Conservation (phyloP, 2,797 vertebrate species). For the Okamejei kenojei region DNA sequence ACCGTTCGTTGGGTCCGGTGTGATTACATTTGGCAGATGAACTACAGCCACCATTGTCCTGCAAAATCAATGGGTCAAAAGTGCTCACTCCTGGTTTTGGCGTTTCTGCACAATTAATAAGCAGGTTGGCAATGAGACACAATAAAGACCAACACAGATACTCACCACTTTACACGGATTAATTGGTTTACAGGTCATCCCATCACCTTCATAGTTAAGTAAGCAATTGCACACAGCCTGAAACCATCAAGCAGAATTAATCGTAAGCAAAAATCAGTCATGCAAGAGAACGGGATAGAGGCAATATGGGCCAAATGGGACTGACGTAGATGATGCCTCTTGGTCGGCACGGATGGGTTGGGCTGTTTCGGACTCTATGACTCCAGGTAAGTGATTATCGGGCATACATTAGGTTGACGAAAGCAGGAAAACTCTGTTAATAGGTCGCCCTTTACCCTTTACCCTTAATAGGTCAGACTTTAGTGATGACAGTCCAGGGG, state of each 20-base stretch:
- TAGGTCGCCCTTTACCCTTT: too few relatives aligned
- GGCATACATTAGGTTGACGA: too few relatives aligned
- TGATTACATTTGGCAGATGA: constrained; percentile 67
- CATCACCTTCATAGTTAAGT: constrained; percentile 64
- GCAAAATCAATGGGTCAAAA: constrained; percentile 25
- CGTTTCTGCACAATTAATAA: background rate
- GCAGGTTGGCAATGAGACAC: background rate
- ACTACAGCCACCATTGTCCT: constrained; percentile 83
- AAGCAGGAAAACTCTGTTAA: too few relatives aligned
- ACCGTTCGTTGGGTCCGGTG: constrained; percentile 59
- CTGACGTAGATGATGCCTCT: too few relatives aligned
- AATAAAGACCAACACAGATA: background rate
- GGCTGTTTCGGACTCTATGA: too few relatives aligned
- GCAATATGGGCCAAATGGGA: too few relatives aligned
- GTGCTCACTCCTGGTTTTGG: background rate
- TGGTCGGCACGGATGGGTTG: too few relatives aligned
- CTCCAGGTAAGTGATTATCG: too few relatives aligned
- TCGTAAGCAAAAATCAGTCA: background rate
- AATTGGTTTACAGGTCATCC: constrained; percentile 65
- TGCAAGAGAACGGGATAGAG: too few relatives aligned
- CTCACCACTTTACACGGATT: constrained; percentile 68
- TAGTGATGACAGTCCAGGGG: too few relatives aligned
- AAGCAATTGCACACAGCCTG: constrained; percentile 76
- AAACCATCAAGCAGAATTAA: constrained; percentile 31
- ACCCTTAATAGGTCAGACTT: too few relatives aligned